A percentile compares a stretch with the other conserved stretches of the same genome.
Evolutionary conservation across 1,140 invertebrate species (phyloP).

Genomic region (Ips nitidus): DNA sequence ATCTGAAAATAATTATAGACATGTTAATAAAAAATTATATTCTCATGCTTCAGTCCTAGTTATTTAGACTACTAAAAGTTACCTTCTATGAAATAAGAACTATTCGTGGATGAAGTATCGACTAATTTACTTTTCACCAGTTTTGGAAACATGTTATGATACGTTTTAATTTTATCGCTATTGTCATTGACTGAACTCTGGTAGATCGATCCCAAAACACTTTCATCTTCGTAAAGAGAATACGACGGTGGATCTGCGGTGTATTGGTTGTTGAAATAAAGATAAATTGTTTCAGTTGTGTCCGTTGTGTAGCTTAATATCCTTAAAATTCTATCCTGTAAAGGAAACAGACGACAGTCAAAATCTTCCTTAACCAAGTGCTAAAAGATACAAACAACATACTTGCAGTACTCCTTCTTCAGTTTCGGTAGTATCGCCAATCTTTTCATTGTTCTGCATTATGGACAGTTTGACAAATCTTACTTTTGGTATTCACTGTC

Average conservation of each 20-base stretch:
- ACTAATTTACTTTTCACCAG: constrained; percentile 17
- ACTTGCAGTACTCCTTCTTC: constrained; percentile 16
- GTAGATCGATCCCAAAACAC: neutral
- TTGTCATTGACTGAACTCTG: neutral
- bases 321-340: constrained; percentile 24
- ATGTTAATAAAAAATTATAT: too few relatives aligned
- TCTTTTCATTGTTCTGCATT: neutral
- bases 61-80: neutral
- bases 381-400: too few relatives aligned
- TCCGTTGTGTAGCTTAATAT: constrained; percentile 5
- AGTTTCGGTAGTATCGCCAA: constrained; percentile 2
- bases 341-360: neutral
- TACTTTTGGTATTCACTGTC: neutral
- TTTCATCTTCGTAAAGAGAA: constrained; percentile 23
- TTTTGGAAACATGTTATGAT: constrained; percentile 25
- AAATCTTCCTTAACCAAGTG: too few relatives aligned
- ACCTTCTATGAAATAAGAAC: constrained; percentile 16
- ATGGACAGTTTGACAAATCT: neutral
- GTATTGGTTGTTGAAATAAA: constrained; percentile 27
- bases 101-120: neutral
- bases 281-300: constrained; percentile 9
- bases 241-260: constrained; percentile 18
- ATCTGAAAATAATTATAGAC: constrained; percentile 15
- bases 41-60: too few relatives aligned
- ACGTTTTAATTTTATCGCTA: neutral